A percentile compares a stretch with the other conserved stretches of the same genome.
Evolutionary conservation across 2,113 vertebrate genomes (phyloP).

Genomic region (Caloenas nicobarica): DNA sequence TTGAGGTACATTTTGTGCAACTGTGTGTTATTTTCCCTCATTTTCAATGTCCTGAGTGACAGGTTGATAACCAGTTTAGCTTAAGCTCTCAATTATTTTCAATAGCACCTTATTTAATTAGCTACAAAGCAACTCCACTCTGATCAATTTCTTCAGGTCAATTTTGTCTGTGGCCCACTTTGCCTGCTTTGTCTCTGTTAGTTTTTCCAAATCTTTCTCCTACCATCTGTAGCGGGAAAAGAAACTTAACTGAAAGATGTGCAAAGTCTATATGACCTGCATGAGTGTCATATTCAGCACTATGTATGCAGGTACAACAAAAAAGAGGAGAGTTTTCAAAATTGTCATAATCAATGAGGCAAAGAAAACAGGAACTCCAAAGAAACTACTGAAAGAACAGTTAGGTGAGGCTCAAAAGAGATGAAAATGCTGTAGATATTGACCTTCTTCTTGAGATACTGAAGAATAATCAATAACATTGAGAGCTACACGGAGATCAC

Average conservation of each 20-base stretch:
- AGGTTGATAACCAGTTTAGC: neutral
- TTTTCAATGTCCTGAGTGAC: neutral
- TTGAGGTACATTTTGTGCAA: neutral
- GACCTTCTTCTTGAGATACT: neutral
- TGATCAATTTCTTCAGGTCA: neutral
- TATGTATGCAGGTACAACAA: neutral
- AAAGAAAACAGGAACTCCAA: neutral
- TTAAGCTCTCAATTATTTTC: neutral
- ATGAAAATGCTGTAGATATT: slow-evolving; percentile 4
- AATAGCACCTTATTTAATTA: neutral
- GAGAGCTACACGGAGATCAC: neutral
- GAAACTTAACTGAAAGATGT: neutral
- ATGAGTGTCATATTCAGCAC: neutral
- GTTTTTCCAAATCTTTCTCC: neutral
- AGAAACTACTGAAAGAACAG: neutral
- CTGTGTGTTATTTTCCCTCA: neutral
- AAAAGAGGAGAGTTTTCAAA: neutral
- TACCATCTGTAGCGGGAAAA: neutral
- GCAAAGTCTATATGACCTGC: neutral
- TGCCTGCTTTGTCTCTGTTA: neutral
- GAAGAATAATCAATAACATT: slow-evolving; percentile 23
- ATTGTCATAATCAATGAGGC: neutral
- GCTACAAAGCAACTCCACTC: neutral
- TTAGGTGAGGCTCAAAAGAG: neutral
- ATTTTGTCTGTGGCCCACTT: neutral